These are phyloP conservation scores for Cottoperca gobio DNA, from an alignment of 2,797 vertebrate genomes.

Conservation along the genomic window DNA sequence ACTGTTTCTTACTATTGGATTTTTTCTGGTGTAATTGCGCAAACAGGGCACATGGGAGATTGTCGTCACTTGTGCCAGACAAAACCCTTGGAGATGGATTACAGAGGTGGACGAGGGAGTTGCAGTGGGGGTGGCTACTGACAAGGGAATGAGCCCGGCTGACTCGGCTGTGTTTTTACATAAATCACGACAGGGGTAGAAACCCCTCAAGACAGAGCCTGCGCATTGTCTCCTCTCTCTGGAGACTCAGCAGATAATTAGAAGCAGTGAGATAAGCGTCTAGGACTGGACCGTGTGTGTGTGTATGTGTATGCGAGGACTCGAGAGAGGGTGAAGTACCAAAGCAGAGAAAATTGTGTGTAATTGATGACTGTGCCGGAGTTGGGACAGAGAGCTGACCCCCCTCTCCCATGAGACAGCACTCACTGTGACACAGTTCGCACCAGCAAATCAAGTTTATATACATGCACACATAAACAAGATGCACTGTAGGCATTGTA, in stretches of 20 bases:
- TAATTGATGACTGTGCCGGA: slow-evolving; percentile 71
- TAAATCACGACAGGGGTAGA: slow-evolving; percentile 75
- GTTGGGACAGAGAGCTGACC: slow-evolving; percentile 62
- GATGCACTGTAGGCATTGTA: slow-evolving; percentile 1
- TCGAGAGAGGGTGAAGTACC: slow-evolving; percentile 52
- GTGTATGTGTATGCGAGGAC: slow-evolving; percentile 22
- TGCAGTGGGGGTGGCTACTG: slow-evolving; percentile 38
- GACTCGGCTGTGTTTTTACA: slow-evolving; percentile 71
- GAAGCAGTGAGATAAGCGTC: slow-evolving; percentile 73
- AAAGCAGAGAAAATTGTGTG: slow-evolving; percentile 68
- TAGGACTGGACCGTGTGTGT: slow-evolving; percentile 29
- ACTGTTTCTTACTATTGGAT: slow-evolving; percentile 43
- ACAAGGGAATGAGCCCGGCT: slow-evolving; percentile 53
- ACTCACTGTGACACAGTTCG: slow-evolving; percentile 23
- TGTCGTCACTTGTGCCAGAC: slow-evolving; percentile 65
- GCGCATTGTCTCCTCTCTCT: slow-evolving; percentile 69
- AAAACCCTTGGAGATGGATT: slow-evolving; percentile 70
- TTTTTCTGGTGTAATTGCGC: slow-evolving; percentile 53
- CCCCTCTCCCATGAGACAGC: slow-evolving; percentile 46
- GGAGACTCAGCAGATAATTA: slow-evolving; percentile 64
- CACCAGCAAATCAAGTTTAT: slow-evolving; percentile 30
- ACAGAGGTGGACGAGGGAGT: slow-evolving; percentile 38
- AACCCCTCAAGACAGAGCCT: slow-evolving; percentile 68
- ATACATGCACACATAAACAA: slow-evolving; percentile 24
- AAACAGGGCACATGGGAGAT: slow-evolving; percentile 50